phyloP scores from a whole-genome alignment of 2,113 vertebrate genomes.

The Galeopterus variegatus region DNA sequence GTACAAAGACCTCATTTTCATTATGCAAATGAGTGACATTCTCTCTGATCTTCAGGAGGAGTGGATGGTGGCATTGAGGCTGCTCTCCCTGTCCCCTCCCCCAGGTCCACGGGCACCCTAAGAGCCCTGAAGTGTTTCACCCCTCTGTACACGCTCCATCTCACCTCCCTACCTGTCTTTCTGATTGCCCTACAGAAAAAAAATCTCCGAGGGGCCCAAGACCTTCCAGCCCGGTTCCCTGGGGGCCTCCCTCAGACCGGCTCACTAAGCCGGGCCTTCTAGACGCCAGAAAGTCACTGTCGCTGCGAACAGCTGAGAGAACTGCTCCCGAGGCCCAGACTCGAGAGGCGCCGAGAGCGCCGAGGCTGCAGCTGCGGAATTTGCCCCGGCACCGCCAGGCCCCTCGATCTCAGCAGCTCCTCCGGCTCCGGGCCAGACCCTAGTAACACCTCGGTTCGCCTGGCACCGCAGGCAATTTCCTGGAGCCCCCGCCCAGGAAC shows the following conservation, averaged over 20 bases:
- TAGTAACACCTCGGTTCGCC: constrained; percentile 52
- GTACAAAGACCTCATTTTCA: constrained; percentile 78
- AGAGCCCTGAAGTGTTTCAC: neutral
- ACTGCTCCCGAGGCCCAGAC: neutral
- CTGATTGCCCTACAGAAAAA: constrained; percentile 8
- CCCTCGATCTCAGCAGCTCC: neutral
- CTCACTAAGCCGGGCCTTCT: neutral
- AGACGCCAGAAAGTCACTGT: constrained; percentile 54
- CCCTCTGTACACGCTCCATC: neutral
- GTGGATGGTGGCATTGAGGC: neutral
- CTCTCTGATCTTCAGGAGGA: constrained; percentile 22
- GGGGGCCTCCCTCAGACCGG: constrained; percentile 67
- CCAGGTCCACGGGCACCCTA: neutral
- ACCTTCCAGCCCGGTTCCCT: constrained; percentile 77
- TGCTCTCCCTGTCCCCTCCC: constrained; percentile 1
- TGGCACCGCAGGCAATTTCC: constrained; percentile 77
- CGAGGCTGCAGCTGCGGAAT: neutral
- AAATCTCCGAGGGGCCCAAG: constrained; percentile 71
- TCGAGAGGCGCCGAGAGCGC: neutral
- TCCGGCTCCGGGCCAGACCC: constrained; percentile 51
- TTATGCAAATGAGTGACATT: constrained; percentile 77
- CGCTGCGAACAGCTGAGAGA: neutral
- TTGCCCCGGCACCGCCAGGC: neutral
- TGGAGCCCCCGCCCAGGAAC: constrained; percentile 69
- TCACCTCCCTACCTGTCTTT: neutral